Evolutionary conservation across 1,140 invertebrate genomes (phyloP).

Genomic region (Micrasema longulum): DNA sequence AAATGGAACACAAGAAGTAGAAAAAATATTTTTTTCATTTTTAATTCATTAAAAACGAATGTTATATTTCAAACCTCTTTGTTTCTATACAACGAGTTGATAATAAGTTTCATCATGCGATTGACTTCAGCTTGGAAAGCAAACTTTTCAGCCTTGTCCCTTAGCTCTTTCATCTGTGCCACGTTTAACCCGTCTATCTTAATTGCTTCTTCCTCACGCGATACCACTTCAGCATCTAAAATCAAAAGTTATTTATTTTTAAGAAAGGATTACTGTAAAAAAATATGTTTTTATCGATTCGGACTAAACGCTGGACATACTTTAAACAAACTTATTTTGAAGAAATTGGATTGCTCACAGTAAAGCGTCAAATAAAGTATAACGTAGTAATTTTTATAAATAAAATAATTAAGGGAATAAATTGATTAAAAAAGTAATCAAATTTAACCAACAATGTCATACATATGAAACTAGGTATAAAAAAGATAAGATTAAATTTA

Average conservation of each 20-base stretch:
- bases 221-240: constrained; percentile 81
- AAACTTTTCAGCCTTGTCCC: constrained; percentile 93
- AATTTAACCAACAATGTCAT: too few relatives aligned
- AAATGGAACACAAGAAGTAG: constrained; percentile 39
- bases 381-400: too few relatives aligned
- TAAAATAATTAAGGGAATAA: too few relatives aligned
- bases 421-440: too few relatives aligned
- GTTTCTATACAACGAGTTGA: constrained; percentile 97
- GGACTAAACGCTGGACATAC: too few relatives aligned
- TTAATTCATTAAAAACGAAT: background rate
- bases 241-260: background rate
- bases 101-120: constrained; percentile 99
- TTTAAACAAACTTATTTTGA: too few relatives aligned
- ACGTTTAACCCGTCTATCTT: constrained; percentile 96
- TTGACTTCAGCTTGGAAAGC: constrained; percentile 97
- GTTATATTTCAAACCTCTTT: constrained; percentile 81
- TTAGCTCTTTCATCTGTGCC: constrained; percentile 91
- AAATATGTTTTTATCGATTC: too few relatives aligned
- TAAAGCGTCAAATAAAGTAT: too few relatives aligned
- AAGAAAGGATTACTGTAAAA: too few relatives aligned
- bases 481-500: too few relatives aligned
- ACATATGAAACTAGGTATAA: too few relatives aligned
- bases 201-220: constrained; percentile 96
- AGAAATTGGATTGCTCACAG: too few relatives aligned
- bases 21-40: background rate